Evolutionary conservation across 2,113 vertebrate genomes (phyloP).

Genomic region (Melanotaenia duboulayi): DNA sequence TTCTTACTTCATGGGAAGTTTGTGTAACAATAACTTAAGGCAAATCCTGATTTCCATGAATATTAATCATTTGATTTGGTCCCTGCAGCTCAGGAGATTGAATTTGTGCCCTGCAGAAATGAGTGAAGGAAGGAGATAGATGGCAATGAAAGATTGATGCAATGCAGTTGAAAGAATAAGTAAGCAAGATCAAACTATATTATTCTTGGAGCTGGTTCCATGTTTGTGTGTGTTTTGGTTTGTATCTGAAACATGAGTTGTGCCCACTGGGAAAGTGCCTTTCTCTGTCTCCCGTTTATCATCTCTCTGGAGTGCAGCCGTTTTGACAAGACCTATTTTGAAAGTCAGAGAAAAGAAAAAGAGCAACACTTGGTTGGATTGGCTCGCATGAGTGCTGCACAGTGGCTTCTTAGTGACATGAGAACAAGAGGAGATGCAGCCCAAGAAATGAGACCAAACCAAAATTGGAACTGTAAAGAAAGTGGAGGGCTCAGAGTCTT

Average conservation of each 20-base stretch:
- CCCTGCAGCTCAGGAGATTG: neutral
- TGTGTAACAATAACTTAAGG: neutral
- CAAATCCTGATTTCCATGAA: slow-evolving; percentile 5
- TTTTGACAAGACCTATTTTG: slow-evolving; percentile 16
- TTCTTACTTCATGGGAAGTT: neutral
- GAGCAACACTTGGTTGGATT: slow-evolving; percentile 39
- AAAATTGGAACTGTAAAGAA: neutral
- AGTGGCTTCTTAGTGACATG: slow-evolving; percentile 7
- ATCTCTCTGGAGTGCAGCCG: slow-evolving; percentile 25
- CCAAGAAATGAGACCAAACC: rapidly evolving
- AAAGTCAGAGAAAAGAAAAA: slow-evolving; percentile 12
- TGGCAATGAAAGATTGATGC: neutral
- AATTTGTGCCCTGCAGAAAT: neutral
- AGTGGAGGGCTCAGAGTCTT: slow-evolving; percentile 15
- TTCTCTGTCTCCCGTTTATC: slow-evolving; percentile 22
- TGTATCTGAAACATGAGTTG: neutral
- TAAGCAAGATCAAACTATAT: neutral
- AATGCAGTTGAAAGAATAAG: no score
- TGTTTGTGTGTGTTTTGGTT: neutral
- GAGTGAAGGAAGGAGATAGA: neutral
- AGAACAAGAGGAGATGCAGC: neutral
- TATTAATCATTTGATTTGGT: neutral
- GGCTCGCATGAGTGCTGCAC: slow-evolving; percentile 20
- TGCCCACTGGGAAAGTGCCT: slow-evolving; percentile 4
- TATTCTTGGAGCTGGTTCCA: neutral